Conservation (phyloP, 2,888 invertebrate genomes). For the Dendrolimus houi region DNA sequence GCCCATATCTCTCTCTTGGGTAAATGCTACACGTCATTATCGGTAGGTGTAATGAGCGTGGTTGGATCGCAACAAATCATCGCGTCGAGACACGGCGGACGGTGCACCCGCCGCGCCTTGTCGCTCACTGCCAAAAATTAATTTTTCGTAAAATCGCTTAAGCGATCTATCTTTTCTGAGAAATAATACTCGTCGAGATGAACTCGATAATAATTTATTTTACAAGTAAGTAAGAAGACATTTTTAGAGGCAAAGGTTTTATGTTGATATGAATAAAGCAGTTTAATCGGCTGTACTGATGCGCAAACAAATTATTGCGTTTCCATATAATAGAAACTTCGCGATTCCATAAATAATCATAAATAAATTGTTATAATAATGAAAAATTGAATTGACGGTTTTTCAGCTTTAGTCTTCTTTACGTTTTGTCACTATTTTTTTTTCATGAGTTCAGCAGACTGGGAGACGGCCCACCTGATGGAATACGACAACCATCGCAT, state of each 20-base stretch:
- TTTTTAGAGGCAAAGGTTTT: constrained; percentile 49
- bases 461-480: too few relatives aligned
- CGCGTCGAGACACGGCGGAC: constrained; percentile 26
- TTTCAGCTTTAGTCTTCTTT: too few relatives aligned
- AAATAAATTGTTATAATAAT: too few relatives aligned
- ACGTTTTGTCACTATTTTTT: too few relatives aligned
- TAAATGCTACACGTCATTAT: constrained; percentile 65
- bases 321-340: too few relatives aligned
- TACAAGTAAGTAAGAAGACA: constrained; percentile 29
- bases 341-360: constrained; percentile 33
- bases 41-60: constrained; percentile 51
- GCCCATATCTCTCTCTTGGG: constrained; percentile 22
- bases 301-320: constrained; percentile 60
- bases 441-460: too few relatives aligned
- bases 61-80: constrained; percentile 61
- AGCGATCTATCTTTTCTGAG: constrained; percentile 70
- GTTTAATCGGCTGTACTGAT: constrained; percentile 10
- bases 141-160: constrained; percentile 69
- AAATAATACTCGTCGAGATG: constrained; percentile 53
- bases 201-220: constrained; percentile 51
- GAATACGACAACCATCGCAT: too few relatives aligned
- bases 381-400: too few relatives aligned
- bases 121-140: constrained; percentile 68
- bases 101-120: constrained; percentile 38
- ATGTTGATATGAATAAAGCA: constrained; percentile 28